Conservation (phyloP, 2,113 vertebrate genomes). For the Lycocorax pyrrhopterus region DNA sequence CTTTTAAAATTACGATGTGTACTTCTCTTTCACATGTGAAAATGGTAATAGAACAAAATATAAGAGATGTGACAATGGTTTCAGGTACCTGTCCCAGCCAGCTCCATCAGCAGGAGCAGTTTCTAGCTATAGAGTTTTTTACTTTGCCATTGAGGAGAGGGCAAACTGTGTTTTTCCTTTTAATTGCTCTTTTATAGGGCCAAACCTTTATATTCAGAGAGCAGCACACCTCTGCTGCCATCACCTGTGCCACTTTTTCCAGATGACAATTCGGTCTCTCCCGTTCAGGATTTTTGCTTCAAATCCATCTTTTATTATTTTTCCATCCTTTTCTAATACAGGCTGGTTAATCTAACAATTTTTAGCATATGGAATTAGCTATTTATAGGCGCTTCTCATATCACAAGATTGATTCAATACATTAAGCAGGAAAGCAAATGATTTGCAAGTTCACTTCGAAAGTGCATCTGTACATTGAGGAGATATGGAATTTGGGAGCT, state of each 20-base stretch:
- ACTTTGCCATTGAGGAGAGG: background rate
- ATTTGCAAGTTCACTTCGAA: background rate
- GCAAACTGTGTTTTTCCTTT: background rate
- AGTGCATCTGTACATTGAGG: background rate
- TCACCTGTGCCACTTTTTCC: background rate
- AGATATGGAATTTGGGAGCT: background rate
- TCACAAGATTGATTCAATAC: background rate
- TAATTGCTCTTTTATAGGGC: background rate
- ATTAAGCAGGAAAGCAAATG: background rate
- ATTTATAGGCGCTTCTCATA: background rate
- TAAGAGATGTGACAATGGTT: background rate
- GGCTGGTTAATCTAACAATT: background rate
- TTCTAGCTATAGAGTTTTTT: background rate
- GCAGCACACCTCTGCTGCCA: background rate
- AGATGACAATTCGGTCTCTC: background rate
- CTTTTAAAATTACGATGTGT: background rate
- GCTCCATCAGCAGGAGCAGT: background rate
- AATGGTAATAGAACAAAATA: background rate
- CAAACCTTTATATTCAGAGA: background rate
- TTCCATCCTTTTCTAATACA: background rate
- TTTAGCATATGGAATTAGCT: slow-evolving; percentile 17
- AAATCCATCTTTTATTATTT: background rate
- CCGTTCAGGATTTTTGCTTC: background rate
- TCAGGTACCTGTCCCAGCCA: background rate
- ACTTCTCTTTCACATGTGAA: background rate